Base-by-base conservation (phyloP, 2,888 invertebrate genomes). In the Litoditis marina region DNA sequence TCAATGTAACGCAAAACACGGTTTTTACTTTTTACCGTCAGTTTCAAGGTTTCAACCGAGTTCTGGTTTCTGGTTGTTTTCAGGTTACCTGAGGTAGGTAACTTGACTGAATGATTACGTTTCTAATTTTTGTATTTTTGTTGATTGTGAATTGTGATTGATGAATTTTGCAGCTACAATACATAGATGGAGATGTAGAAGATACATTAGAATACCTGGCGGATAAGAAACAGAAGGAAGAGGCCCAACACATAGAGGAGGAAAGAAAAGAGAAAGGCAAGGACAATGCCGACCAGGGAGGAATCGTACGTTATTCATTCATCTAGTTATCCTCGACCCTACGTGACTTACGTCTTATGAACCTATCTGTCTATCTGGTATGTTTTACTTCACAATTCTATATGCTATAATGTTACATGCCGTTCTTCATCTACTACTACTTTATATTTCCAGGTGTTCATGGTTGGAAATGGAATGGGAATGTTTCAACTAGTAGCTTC, bases 391-490 rank as follows among this genome's bases (percentile, higher is more conserved):
- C n/a, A 19, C 49, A 47, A 19, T 47, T 22, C 13, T 47, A 8
- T 11, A 47, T n/a, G n/a, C n/a, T n/a, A n/a, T n/a, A n/a, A n/a
- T n/a, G n/a, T n/a, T n/a, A n/a, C n/a, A n/a, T n/a, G n/a, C n/a
- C n/a, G n/a, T n/a, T n/a, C n/a, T n/a, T n/a, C n/a, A n/a, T n/a
- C n/a, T n/a, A n/a, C 3, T 47, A 27, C 28, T 62, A 58, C 25
- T 31, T 69, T 27, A 62, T 70, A 13, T 49, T 36, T 73, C 28
- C 51, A 76, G 76, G 70, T 76, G 63, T 69, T 74, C 59, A 68
- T 80, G 61, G 68, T 80, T 13, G 77, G 78, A 16, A 78, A 78
- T 39, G 80, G 80, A 19, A 66, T 78, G 65, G 80, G 80, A 42
- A 73, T 80, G 68, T 79, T 80, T 32, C 80, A 80, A 67, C 46